A percentile compares a stretch with the other conserved stretches of the same genome.
Evolutionary conservation across 2,888 invertebrate species (phyloP).

Genomic region (Tromatobia lineatoria): DNA sequence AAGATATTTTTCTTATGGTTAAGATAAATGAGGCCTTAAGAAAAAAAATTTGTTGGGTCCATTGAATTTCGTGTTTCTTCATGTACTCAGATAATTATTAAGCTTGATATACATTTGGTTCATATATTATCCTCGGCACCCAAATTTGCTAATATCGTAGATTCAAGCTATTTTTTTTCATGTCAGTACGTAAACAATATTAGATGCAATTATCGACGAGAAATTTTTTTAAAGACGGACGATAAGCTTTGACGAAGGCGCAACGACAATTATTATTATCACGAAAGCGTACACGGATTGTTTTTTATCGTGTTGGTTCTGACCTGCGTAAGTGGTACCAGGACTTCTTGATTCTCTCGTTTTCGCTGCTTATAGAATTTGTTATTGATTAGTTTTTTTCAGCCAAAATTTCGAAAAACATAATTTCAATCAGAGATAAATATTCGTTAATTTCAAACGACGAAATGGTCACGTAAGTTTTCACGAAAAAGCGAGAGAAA

Average conservation of each 20-base stretch:
- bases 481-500: not conserved
- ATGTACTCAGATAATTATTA: no score
- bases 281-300: slow-evolving; percentile 35
- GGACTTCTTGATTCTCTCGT: slow-evolving; percentile 75
- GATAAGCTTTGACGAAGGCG: slow-evolving; percentile 6
- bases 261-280: not conserved
- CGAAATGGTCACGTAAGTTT: not conserved
- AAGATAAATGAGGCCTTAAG: not conserved
- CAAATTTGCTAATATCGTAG: no score
- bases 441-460: not conserved
- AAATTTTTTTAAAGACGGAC: not conserved
- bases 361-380: slow-evolving; percentile 70
- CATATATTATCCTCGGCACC: no score
- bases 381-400: slow-evolving; percentile 26
- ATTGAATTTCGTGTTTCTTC: no score
- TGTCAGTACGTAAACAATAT: not conserved
- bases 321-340: slow-evolving; percentile 78
- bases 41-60: no score
- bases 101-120: no score
- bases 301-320: slow-evolving; percentile 62
- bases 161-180: no score
- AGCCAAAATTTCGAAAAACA: slow-evolving; percentile 23
- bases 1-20: no score
- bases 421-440: not conserved
- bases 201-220: not conserved